Evolutionary conservation across 2,888 invertebrate genomes (phyloP).

Genomic region (Sphaeridia pumilis): DNA sequence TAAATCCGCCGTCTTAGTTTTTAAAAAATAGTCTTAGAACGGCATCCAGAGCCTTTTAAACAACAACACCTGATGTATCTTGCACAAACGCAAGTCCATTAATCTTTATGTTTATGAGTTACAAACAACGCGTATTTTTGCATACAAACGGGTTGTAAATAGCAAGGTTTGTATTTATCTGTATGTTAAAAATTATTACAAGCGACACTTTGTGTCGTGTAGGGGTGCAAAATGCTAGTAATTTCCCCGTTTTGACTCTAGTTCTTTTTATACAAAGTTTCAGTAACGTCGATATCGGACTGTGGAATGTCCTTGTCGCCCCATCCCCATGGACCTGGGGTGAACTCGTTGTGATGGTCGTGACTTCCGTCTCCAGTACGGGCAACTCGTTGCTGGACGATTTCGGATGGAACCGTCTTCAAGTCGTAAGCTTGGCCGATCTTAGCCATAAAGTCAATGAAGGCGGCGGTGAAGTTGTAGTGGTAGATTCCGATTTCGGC

Average conservation of each 20-base stretch:
- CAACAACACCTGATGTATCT: too few species aligned
- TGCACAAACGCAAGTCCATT: too few species aligned
- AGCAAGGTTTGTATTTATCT: too few species aligned
- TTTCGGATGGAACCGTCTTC: slow-evolving; percentile 39
- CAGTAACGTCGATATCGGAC: slow-evolving; percentile 25
- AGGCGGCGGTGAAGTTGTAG: slow-evolving; percentile 42
- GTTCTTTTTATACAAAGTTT: slow-evolving; percentile 24
- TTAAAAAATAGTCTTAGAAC: too few species aligned
- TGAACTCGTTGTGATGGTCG: slow-evolving; percentile 15
- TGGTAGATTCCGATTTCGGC: slow-evolving; percentile 41
- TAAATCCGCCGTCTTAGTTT: too few species aligned
- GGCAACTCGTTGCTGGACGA: slow-evolving; percentile 38
- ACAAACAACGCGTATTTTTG: too few species aligned
- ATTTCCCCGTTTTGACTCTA: slow-evolving; percentile 17
- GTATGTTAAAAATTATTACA: too few species aligned
- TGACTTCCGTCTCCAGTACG: slow-evolving; percentile 39
- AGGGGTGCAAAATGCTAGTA: too few species aligned
- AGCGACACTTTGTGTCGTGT: too few species aligned
- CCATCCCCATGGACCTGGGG: slow-evolving; percentile 31
- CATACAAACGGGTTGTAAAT: too few species aligned
- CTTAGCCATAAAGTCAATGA: slow-evolving; percentile 42
- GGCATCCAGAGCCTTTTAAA: too few species aligned
- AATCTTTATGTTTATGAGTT: too few species aligned
- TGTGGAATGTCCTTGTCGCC: slow-evolving; percentile 32
- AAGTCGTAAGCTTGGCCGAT: slow-evolving; percentile 42